Evolutionary conservation across 2,113 vertebrate genomes (phyloP), one percentile per base, ranked within the genome.

Genomic region (Catagonus wagneri): DNA sequence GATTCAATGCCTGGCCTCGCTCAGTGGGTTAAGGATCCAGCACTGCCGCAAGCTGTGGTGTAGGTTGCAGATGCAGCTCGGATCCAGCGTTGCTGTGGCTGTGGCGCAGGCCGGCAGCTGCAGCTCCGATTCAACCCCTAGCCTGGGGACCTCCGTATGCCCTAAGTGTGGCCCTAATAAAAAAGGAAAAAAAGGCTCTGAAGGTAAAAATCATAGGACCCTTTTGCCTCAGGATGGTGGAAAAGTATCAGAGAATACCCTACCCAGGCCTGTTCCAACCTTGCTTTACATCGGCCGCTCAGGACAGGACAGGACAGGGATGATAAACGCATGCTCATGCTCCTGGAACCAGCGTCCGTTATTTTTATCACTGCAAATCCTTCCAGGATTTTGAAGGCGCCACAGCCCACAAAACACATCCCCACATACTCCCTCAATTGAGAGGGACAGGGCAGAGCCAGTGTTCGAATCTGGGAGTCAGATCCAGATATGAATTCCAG

Each of bases 211-310:
- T 36, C 12, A 2, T 6, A 63, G 14, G 6, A 3, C 4, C 20
- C 12, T 22, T 66, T 68, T n/a, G 54, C 75, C 60, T 86, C 75
- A 27, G 52, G 36, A 60, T 66, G 74, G 5, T 60, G 60, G 25
- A 7, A n/a, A 71, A 66, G 58, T 27, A 7, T 50, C 27, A 39
- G 29, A 90, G 79, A 52, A 69, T 27, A 14, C 54, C 44, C 44
- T 7, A 72, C 15, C 6, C 1, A 0, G 7, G 27, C 17, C 34
- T 36, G 13, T 13, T 54, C 7, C 39, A 71, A 3, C 1, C 25
- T 52, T 78, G 56, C 58, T 83, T 63, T 50, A 22, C 17, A 11
- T 32, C 20, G 65, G 44, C 22, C 52, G 15, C 39, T 63, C 11
- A 5, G 61, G 32, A 23, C 7, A 27, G 61, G 32, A 23, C 7